Evolutionary conservation across 2,797 vertebrate genomes (phyloP).

Genomic region (Smutsia temminckii): DNA sequence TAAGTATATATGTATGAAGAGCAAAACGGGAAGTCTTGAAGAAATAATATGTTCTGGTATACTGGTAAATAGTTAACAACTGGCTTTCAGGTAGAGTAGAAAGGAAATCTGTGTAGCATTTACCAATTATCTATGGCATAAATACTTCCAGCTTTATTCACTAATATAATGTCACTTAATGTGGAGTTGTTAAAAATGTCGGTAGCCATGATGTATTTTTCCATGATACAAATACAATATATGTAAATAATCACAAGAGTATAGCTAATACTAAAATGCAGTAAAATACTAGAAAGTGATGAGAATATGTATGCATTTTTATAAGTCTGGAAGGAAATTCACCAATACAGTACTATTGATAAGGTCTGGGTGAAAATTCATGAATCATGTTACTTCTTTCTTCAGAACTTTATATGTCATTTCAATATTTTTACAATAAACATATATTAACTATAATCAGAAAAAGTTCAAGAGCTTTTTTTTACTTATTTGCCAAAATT

Average conservation of each 20-base stretch:
- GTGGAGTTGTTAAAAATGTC: not conserved
- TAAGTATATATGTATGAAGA: too few species aligned
- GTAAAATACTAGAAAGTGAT: not conserved
- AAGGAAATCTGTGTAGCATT: not conserved
- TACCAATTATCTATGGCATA: not conserved
- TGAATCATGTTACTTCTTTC: not conserved
- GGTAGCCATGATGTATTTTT: not conserved
- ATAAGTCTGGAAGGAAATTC: not conserved
- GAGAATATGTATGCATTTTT: not conserved
- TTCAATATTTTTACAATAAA: slow-evolving; percentile 43
- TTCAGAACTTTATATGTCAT: not conserved
- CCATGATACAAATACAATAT: not conserved
- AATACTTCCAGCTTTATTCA: not conserved
- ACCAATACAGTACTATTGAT: not conserved
- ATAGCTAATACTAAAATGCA: not conserved
- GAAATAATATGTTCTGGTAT: not conserved
- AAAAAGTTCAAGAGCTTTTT: not conserved
- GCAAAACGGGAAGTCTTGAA: not conserved
- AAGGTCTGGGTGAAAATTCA: not conserved
- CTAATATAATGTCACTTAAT: not conserved
- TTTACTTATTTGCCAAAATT: not conserved
- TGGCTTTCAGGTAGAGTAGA: not conserved
- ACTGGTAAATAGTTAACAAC: slow-evolving; percentile 14
- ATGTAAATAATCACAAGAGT: not conserved
- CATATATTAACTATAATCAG: not conserved